A percentile compares a stretch with the other conserved stretches of the same genome.
Conservation (phyloP, 2,888 invertebrate species). For the Abrostola triplasia region DNA sequence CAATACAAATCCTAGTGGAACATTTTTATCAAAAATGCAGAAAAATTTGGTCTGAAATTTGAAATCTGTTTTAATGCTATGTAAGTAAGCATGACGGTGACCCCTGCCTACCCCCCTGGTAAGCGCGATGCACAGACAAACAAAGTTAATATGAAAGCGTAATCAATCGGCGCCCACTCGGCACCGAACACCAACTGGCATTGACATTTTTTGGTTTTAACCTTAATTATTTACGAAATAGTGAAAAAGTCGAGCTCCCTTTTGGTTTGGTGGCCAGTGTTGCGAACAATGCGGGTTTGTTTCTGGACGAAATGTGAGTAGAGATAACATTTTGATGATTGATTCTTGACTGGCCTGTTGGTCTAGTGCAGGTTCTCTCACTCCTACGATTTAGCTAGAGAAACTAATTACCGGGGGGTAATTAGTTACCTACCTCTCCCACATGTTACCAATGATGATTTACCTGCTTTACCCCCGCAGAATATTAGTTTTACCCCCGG, state of each 20-base stretch:
- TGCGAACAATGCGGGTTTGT: conserved; percentile 58
- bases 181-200: conserved; percentile 70
- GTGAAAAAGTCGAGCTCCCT: conserved; percentile 69
- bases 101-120: not conserved
- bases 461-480: no score
- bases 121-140: conserved; percentile 15
- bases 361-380: no score
- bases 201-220: conserved; percentile 84
- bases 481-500: no score
- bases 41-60: not conserved
- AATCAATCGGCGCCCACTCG: conserved; percentile 67
- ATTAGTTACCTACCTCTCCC: no score
- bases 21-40: no score
- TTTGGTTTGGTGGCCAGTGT: conserved; percentile 28
- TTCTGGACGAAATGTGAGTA: conserved; percentile 37
- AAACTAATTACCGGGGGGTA: no score
- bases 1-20: no score
- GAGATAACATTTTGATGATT: not conserved
- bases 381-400: no score
- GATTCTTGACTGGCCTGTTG: no score
- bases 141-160: conserved; percentile 54
- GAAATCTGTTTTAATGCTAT: not conserved
- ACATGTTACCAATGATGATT: no score
- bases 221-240: conserved; percentile 85
- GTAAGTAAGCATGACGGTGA: not conserved